Percentiles rank a stretch among this genome's conserved stretches.
Evolutionary conservation across 2,888 invertebrate genomes (phyloP).

Genomic region (Disparrhopalites patrizii): DNA sequence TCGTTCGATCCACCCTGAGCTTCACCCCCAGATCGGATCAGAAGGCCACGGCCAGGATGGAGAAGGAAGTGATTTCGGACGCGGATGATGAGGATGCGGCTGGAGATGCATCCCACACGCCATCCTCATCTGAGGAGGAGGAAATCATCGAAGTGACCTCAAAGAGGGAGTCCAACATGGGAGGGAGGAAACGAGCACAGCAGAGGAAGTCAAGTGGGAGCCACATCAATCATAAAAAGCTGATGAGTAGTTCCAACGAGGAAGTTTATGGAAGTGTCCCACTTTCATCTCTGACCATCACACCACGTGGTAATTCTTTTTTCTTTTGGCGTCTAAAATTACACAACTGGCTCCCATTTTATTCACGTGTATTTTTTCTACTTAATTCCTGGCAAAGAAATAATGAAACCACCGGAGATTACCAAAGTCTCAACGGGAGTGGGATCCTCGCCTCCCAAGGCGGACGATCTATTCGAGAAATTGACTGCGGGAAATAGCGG

Average conservation of each 20-base stretch:
- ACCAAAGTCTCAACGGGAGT: conserved; percentile 57
- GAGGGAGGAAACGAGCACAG: conserved; percentile 27
- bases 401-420: conserved; percentile 16
- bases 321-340: not conserved
- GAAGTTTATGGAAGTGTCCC: conserved; percentile 46
- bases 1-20: conserved; percentile 46
- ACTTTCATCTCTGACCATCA: conserved; percentile 35
- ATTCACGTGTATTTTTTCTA: no score
- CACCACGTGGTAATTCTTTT: not conserved
- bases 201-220: conserved; percentile 16
- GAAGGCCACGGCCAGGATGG: conserved; percentile 24
- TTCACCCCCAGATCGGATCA: conserved; percentile 40
- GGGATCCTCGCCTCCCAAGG: conserved; percentile 62
- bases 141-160: conserved; percentile 18
- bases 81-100: conserved; percentile 27
- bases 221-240: not conserved
- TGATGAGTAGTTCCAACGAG: conserved; percentile 44
- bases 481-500: no score
- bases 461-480: no score
- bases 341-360: no score
- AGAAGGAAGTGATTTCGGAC: conserved; percentile 11
- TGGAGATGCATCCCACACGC: not conserved
- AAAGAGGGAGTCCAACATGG: conserved; percentile 12
- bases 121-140: not conserved
- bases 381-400: not conserved